Evolutionary conservation across 37 sponge, comb jelly and placozoan species (phyloP).

Genomic region (Oopsacas minuta): DNA sequence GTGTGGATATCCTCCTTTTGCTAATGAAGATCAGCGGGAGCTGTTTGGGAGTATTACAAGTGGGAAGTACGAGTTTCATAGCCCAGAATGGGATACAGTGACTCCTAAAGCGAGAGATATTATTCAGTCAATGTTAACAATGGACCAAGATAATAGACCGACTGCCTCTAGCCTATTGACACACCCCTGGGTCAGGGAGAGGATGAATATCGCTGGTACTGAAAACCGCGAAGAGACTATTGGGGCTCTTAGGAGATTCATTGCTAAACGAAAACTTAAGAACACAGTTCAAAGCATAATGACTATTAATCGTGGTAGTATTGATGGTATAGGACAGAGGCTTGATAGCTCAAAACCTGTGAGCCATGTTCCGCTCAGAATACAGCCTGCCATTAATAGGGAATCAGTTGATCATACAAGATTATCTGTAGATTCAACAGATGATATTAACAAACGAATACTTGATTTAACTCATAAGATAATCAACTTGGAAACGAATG

Average conservation of each 20-base stretch:
- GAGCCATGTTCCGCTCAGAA: neutral
- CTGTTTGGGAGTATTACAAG: slow-evolving; percentile 26
- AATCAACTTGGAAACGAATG: neutral
- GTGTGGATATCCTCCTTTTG: slow-evolving; percentile 37
- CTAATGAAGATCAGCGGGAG: slow-evolving; percentile 28
- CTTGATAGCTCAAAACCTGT: neutral
- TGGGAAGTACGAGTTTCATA: slow-evolving; percentile 33
- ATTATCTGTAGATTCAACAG: neutral
- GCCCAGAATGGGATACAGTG: slow-evolving; percentile 38
- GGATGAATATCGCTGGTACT: slow-evolving; percentile 17
- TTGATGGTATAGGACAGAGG: neutral
- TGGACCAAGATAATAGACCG: slow-evolving; percentile 21
- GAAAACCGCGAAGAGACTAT: slow-evolving; percentile 32
- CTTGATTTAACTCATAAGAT: neutral
- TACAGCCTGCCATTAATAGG: neutral
- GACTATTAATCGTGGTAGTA: neutral
- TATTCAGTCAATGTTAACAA: slow-evolving; percentile 22
- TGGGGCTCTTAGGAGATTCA: slow-evolving; percentile 34
- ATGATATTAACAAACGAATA: neutral
- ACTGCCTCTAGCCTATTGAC: slow-evolving; percentile 20
- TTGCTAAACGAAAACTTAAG: slow-evolving; percentile 31
- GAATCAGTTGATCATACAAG: neutral
- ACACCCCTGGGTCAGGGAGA: slow-evolving; percentile 27
- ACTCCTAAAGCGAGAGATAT: slow-evolving; percentile 30
- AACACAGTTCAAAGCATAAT: slow-evolving; percentile 14